phyloP scores from a whole-genome alignment of 30 jellyfish, hydroid and myxozoan species.

The Clytia hemisphaerica region DNA sequence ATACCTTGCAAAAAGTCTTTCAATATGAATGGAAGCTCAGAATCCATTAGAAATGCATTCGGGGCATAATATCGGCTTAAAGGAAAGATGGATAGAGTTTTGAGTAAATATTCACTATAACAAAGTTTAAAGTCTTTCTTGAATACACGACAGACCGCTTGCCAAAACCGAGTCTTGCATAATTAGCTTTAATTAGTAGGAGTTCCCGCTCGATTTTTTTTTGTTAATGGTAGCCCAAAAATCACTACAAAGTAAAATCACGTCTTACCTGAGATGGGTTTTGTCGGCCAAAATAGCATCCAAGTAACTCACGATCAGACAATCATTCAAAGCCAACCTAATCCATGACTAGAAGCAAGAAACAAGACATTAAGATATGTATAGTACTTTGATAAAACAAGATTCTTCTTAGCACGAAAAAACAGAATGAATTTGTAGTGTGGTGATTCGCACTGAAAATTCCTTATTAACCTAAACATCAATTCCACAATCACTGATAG shows the following conservation, averaged over 20 bases:
- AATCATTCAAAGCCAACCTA: constrained; percentile 83
- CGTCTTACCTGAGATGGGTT: constrained; percentile 48
- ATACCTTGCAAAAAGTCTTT: constrained; percentile 82
- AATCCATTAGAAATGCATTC: constrained; percentile 79
- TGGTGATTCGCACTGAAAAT: too few relatives aligned
- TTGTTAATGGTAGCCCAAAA: background rate
- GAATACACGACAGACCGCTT: too few relatives aligned
- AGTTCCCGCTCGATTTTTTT: too few relatives aligned
- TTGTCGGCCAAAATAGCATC: constrained; percentile 62
- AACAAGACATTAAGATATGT: background rate
- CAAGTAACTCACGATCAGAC: constrained; percentile 69
- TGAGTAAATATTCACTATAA: background rate
- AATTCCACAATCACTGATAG: background rate
- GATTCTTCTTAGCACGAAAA: too few relatives aligned
- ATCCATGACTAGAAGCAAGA: constrained; percentile 89
- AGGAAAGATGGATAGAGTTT: background rate
- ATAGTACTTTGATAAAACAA: too few relatives aligned
- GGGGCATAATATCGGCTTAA: constrained; percentile 43
- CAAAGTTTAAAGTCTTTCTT: too few relatives aligned
- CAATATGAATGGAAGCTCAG: constrained; percentile 55
- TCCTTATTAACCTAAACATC: too few relatives aligned
- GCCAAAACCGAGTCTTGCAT: too few relatives aligned
- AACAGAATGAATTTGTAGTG: too few relatives aligned
- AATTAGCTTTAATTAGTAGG: too few relatives aligned
- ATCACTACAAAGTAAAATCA: background rate